These are phyloP conservation scores for Montipora capricornis DNA, from an alignment of 64 coral and sea anemone species.

Conservation along the genomic window DNA sequence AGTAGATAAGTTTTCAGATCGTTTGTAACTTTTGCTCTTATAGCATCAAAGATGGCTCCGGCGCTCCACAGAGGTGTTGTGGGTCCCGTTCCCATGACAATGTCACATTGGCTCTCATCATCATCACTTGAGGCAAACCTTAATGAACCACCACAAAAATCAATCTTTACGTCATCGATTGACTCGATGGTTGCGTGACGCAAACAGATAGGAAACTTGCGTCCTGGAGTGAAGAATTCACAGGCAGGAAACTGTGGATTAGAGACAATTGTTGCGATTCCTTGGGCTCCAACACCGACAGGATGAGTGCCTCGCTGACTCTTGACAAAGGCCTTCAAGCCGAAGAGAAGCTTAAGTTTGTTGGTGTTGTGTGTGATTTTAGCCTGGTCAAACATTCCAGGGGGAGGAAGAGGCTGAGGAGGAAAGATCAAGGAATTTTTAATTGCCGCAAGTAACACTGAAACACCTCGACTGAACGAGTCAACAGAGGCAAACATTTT, in stretches of 20 bases:
- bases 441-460: not conserved
- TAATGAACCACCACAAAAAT: conserved; percentile 72
- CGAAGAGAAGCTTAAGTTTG: conserved; percentile 26
- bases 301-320: conserved; percentile 54
- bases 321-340: not conserved
- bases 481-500: no score
- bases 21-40: not conserved
- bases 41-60: not conserved
- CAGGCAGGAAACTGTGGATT: conserved; percentile 69
- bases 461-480: not conserved
- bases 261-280: conserved; percentile 64
- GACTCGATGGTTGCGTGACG: conserved; percentile 69
- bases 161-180: conserved; percentile 73
- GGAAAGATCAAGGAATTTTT: not conserved
- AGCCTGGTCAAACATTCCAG: not conserved
- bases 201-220: conserved; percentile 71
- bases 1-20: conserved; percentile 46
- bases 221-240: conserved; percentile 80
- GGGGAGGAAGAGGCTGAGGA: not conserved
- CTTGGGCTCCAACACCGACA: conserved; percentile 57
- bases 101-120: conserved; percentile 49
- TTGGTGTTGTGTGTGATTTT: conserved; percentile 9
- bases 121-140: conserved; percentile 84
- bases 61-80: conserved; percentile 21
- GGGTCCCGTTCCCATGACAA: conserved; percentile 77